Evolutionary conservation across 2,888 invertebrate genomes (phyloP).

Genomic region (Hirtodrosophila histrioides): DNA sequence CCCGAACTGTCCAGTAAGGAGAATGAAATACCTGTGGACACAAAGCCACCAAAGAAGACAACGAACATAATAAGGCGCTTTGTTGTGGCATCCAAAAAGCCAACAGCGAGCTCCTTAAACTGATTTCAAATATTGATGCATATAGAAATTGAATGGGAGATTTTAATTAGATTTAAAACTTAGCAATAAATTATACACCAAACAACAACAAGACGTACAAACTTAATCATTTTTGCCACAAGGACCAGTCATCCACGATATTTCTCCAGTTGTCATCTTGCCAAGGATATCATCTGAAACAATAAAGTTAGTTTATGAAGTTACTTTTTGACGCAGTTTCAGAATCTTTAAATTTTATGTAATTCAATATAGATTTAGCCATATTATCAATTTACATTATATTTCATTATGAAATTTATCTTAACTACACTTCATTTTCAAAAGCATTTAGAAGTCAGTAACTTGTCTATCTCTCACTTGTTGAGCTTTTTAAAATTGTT

Average conservation of each 20-base stretch:
- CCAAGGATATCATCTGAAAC: slow-evolving; percentile 10
- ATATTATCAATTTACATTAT: too few relatives aligned
- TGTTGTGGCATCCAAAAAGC: slow-evolving; percentile 68
- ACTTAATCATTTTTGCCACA: slow-evolving; percentile 40
- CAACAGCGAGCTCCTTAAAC: slow-evolving; percentile 19
- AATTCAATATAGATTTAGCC: too few relatives aligned
- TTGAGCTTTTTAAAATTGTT: too few relatives aligned
- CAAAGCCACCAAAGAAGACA: slow-evolving; percentile 73
- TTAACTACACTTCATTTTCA: too few relatives aligned
- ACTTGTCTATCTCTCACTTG: too few relatives aligned
- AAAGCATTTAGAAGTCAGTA: too few relatives aligned
- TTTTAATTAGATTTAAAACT: slow-evolving; percentile 37
- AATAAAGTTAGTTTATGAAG: neutral
- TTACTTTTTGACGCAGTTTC: too few relatives aligned
- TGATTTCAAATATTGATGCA: slow-evolving; percentile 9
- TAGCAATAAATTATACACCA: slow-evolving; percentile 40
- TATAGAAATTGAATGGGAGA: slow-evolving; percentile 4
- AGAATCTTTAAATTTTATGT: too few relatives aligned
- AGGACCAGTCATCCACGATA: neutral
- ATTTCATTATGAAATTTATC: too few relatives aligned
- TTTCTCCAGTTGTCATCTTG: neutral
- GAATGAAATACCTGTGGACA: slow-evolving; percentile 49
- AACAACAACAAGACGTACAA: slow-evolving; percentile 39
- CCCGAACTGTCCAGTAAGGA: slow-evolving; percentile 36
- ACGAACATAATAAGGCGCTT: slow-evolving; percentile 74